Conservation (phyloP, 1,140 invertebrate genomes). For the Fopius arisanus region DNA sequence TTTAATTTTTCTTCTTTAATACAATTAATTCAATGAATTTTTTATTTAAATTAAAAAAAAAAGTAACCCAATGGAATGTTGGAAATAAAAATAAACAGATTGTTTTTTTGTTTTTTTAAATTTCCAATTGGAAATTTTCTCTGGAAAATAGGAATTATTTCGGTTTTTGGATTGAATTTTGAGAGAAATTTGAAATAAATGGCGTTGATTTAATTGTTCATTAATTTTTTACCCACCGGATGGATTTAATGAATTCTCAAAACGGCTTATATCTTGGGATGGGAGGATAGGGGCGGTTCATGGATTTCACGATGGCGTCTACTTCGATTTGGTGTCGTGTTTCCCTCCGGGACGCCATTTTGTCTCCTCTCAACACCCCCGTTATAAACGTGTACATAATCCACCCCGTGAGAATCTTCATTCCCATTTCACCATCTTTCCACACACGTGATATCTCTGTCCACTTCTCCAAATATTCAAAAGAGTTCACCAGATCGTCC, state of each 20-base stretch:
- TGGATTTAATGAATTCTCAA: neutral
- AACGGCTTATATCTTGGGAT: neutral
- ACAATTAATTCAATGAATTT: too few species aligned
- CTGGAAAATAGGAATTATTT: too few species aligned
- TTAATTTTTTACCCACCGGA: neutral
- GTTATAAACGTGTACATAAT: constrained; percentile 7
- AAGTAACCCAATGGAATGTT: too few species aligned
- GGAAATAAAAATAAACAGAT: too few species aligned
- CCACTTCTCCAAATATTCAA: too few species aligned
- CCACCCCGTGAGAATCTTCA: constrained; percentile 31
- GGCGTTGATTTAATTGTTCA: neutral
- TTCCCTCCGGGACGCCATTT: constrained; percentile 61
- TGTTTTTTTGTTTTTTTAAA: too few species aligned
- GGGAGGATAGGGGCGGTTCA: constrained; percentile 56
- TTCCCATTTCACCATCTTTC: constrained; percentile 36
- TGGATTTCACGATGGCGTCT: constrained; percentile 64
- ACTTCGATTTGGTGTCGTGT: constrained; percentile 65
- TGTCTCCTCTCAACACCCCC: constrained; percentile 47
- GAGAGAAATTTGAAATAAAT: neutral
- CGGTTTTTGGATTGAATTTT: too few species aligned
- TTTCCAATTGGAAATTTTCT: too few species aligned
- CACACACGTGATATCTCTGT: neutral
- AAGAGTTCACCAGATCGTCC: too few species aligned
- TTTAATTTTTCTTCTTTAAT: too few species aligned
- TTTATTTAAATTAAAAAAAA: too few species aligned